A percentile compares a stretch with the other conserved stretches of the same genome.
Evolutionary conservation across 2,113 vertebrate species (phyloP).

Genomic region (Clarias macrocephalus): DNA sequence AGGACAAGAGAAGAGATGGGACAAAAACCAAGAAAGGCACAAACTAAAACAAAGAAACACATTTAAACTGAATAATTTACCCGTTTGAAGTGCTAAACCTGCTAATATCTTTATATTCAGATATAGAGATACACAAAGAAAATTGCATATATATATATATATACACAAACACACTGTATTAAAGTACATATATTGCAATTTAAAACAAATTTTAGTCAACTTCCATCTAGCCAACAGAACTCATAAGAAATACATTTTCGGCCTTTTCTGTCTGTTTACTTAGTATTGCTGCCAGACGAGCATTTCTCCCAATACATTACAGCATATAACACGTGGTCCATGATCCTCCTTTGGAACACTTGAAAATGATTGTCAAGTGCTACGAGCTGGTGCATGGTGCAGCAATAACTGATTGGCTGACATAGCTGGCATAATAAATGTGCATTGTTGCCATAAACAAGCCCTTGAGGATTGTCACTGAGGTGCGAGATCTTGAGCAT

Average conservation of each 20-base stretch:
- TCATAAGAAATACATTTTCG: not conserved
- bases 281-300: not conserved
- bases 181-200: not conserved
- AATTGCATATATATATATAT: not conserved
- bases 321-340: not conserved
- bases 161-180: too few species aligned
- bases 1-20: not conserved
- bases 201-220: not conserved
- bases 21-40: not conserved
- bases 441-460: conserved; percentile 6
- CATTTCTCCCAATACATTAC: not conserved
- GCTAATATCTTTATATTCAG: not conserved
- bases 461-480: not conserved
- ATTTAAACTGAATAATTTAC: not conserved
- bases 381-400: not conserved
- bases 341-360: not conserved
- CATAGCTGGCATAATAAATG: not conserved
- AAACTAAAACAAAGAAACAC: not conserved
- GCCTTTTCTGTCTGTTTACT: not conserved
- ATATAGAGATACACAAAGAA: not conserved
- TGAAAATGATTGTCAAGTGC: conserved; percentile 4
- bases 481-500: not conserved
- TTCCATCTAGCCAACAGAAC: not conserved
- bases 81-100: not conserved
- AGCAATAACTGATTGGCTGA: not conserved